phyloP scores from a whole-genome alignment of 2,888 invertebrate genomes.

The Pasiphila rectangulata region DNA sequence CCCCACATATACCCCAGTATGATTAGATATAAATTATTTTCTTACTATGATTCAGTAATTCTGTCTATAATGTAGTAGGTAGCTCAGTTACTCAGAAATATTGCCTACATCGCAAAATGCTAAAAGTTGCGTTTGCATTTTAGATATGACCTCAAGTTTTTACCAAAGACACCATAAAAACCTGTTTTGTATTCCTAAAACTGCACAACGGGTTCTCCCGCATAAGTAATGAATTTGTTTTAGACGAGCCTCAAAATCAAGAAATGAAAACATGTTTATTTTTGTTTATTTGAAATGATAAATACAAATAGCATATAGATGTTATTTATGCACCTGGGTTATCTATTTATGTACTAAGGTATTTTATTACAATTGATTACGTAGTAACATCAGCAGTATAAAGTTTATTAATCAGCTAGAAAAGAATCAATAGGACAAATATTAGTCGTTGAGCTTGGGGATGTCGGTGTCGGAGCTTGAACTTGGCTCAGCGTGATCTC shows the following conservation, averaged over 20 bases:
- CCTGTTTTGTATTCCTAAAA: conserved; percentile 56
- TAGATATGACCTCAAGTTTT: conserved; percentile 45
- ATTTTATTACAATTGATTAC: too few species aligned
- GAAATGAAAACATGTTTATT: not conserved
- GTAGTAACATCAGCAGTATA: too few species aligned
- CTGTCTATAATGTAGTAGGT: too few species aligned
- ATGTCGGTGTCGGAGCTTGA: conserved; percentile 32
- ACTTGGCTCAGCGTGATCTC: conserved; percentile 41
- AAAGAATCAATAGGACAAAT: conserved; percentile 65
- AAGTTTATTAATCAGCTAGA: conserved; percentile 56
- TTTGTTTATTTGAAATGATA: not conserved
- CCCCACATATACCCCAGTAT: too few species aligned
- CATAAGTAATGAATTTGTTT: conserved; percentile 29
- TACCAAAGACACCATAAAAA: conserved; percentile 51
- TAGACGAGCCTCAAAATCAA: not conserved
- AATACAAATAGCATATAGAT: not conserved
- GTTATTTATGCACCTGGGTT: too few species aligned
- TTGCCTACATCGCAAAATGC: too few species aligned
- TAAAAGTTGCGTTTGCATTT: too few species aligned
- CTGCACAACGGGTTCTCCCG: conserved; percentile 44
- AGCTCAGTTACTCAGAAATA: too few species aligned
- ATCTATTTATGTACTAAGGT: too few species aligned
- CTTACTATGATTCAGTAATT: too few species aligned
- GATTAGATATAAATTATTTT: too few species aligned
- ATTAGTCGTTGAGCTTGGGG: conserved; percentile 39